Conservation (phyloP, 2,888 invertebrate species). For the Parnassius orleans region DNA sequence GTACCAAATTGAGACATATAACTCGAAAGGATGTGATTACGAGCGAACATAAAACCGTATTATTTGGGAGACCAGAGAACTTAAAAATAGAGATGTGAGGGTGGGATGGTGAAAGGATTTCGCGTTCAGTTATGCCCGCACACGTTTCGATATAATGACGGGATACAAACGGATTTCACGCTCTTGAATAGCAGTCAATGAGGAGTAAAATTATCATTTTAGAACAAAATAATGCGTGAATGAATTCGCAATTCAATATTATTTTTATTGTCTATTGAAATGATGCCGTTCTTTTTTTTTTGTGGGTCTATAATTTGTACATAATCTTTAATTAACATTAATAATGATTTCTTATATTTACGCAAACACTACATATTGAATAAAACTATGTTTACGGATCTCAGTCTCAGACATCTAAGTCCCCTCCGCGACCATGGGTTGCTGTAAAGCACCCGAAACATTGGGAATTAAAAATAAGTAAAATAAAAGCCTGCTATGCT, state of each 20-base stretch:
- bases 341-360: no score
- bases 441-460: no score
- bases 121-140: conserved; percentile 41
- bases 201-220: conserved; percentile 44
- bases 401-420: no score
- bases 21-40: conserved; percentile 78
- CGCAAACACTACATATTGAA: no score
- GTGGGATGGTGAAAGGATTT: conserved; percentile 28
- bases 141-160: conserved; percentile 38
- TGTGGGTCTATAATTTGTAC: no score
- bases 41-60: conserved; percentile 68
- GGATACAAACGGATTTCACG: conserved; percentile 33
- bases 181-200: conserved; percentile 30
- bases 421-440: no score
- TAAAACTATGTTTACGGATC: no score
- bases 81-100: conserved; percentile 61
- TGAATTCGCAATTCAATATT: background rate
- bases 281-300: no score
- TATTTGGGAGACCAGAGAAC: conserved; percentile 60
- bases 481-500: no score
- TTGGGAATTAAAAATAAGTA: no score
- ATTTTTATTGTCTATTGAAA: no score
- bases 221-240: conserved; percentile 32
- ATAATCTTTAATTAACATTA: no score
- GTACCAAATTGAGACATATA: conserved; percentile 78